These are phyloP conservation scores for Tupaia chinensis DNA, from an alignment of 2,113 vertebrate species.

Conservation along the genomic window DNA sequence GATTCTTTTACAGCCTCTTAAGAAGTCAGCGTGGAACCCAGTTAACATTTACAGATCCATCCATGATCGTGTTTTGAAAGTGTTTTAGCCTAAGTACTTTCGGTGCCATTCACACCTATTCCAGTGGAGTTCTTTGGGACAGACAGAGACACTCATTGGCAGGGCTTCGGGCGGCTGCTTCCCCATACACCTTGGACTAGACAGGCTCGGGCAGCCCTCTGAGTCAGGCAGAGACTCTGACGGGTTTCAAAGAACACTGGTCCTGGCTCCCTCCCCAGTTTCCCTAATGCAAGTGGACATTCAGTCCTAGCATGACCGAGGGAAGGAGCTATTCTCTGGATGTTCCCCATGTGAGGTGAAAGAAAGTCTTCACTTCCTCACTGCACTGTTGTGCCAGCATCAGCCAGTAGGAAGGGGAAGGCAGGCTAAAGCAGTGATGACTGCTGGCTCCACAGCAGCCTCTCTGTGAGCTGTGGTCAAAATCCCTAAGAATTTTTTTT, in stretches of 20 bases:
- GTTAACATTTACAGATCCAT: neutral
- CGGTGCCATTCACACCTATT: neutral
- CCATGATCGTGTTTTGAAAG: neutral
- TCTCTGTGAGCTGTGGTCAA: neutral
- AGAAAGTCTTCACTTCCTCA: neutral
- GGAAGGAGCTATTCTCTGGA: neutral
- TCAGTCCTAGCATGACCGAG: neutral
- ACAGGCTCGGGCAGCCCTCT: neutral
- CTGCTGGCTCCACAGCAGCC: neutral
- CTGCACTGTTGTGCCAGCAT: neutral
- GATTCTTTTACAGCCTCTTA: neutral
- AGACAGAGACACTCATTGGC: neutral
- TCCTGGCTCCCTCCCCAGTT: neutral
- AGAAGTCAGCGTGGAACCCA: neutral
- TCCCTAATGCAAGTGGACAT: neutral
- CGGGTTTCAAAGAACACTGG: neutral
- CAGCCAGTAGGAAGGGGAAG: neutral
- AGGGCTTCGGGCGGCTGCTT: neutral
- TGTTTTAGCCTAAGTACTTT: neutral
- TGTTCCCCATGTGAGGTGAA: neutral
- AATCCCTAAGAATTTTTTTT: neutral
- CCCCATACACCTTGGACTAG: neutral
- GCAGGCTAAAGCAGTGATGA: neutral
- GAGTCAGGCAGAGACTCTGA: neutral
- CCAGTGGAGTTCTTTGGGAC: neutral